These are phyloP conservation scores for Cepphus grylle DNA, from an alignment of 2,113 vertebrate species.

Conservation along the genomic window DNA sequence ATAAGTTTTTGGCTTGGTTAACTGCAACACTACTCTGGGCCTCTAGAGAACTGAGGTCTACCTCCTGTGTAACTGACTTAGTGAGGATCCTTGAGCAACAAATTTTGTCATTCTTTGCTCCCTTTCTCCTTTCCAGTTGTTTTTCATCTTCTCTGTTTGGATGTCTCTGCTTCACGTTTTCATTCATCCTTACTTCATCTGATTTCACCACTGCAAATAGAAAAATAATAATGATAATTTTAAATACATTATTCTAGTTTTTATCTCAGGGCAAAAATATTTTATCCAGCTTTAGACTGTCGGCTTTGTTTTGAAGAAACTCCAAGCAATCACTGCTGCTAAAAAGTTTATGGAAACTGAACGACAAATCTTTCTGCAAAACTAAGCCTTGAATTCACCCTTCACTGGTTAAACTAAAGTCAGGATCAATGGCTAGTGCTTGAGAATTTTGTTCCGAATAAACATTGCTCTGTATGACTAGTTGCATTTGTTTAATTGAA, in stretches of 20 bases:
- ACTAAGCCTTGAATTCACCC: neutral
- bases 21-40: neutral
- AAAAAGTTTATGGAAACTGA: neutral
- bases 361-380: neutral
- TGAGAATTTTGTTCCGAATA: constrained; percentile 38
- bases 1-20: neutral
- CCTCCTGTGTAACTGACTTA: neutral
- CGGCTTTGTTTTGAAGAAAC: neutral
- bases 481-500: constrained; percentile 72
- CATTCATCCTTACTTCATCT: neutral
- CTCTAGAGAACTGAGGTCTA: neutral
- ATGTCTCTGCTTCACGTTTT: neutral
- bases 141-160: neutral
- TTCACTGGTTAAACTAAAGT: neutral
- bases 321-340: neutral
- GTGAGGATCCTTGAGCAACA: neutral
- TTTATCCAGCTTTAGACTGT: neutral
- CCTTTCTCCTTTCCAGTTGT: neutral
- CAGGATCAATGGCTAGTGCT: neutral
- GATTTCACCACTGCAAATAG: neutral
- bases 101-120: neutral
- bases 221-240: neutral
- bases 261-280: neutral
- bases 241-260: neutral
- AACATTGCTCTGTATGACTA: constrained; percentile 65